Evolutionary conservation across 2,888 invertebrate genomes (phyloP), one percentile per base, ranked within the genome.

Genomic region (Epicampocera succincta): DNA sequence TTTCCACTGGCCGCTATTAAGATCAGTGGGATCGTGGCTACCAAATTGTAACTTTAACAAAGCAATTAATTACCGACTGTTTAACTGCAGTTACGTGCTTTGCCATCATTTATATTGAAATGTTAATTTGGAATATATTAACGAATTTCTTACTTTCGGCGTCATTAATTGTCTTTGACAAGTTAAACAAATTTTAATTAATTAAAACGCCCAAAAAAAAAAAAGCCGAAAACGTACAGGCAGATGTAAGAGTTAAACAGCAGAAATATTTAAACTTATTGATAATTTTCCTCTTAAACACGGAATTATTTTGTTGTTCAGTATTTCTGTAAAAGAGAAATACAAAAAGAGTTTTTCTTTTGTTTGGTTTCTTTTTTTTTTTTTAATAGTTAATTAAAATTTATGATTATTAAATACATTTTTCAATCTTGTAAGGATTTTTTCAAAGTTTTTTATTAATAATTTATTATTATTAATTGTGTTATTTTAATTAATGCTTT

Each of bases 181-280:
- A 74, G 50, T 74, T 65, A 38, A 73, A 81, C 77, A 77, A 81
- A 74, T 73, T 81, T 81, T 69, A 81, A 81, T 81, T 77, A 81
- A 81, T 77, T 77, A 71, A 75, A 75, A 80, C 33, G n/a, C 52
- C 42, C 25, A 25, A 40, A 69, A 33, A 21, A 33, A 6, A 0
- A 1, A 3, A 52, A 33, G n/a, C 6, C 33, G 13, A 12, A 54
- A n/a, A 29, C 33, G 48, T 42, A 8, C 21, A 21, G n/a, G 17
- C n/a, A 54, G 29, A 54, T 4, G 3, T 33, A 11, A 29, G 15
- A 54, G 19, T 12, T 1, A 3, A 52, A 54, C 15, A 4, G 48
- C 5, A 75, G 19, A 60, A 48, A 33, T 17, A 77, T 71, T 63
- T 71, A 48, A 65, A 71, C 71, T 48, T 71, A 48, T 58, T 65